Evolutionary conservation across 2,888 invertebrate genomes (phyloP).

Genomic region (Melikaiella ostensackeni): DNA sequence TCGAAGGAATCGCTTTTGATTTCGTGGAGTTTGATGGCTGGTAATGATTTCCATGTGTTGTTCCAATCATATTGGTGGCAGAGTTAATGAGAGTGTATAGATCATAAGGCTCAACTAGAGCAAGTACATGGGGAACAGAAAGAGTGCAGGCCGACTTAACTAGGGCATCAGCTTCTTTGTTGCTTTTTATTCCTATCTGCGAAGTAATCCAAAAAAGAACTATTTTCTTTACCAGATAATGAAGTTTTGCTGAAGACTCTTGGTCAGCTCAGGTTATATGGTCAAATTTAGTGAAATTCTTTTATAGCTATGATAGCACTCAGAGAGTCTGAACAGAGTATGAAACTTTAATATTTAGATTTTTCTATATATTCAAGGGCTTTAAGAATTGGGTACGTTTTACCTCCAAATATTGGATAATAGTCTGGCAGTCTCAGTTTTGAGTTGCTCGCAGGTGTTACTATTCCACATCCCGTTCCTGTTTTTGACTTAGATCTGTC

Average conservation of each 20-base stretch:
- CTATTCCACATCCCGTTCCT: slow-evolving; percentile 4
- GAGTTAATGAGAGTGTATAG: neutral
- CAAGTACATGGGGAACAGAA: neutral
- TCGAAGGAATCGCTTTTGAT: slow-evolving; percentile 9
- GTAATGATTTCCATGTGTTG: neutral
- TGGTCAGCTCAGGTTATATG: neutral
- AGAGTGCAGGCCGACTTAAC: neutral
- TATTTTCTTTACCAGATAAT: neutral
- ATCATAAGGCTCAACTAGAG: neutral
- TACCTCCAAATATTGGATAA: neutral
- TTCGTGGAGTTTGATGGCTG: slow-evolving; percentile 17
- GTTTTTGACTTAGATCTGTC: neutral
- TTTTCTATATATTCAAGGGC: neutral
- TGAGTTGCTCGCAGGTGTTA: neutral
- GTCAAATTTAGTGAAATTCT: neutral
- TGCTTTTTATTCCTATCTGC: neutral
- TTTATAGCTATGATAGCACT: neutral
- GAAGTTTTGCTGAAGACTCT: neutral
- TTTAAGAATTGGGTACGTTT: slow-evolving; percentile 18
- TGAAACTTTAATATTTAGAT: neutral
- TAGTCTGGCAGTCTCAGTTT: neutral
- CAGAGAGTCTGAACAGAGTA: neutral
- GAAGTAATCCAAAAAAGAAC: too few species aligned
- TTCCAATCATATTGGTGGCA: neutral
- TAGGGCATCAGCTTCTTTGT: neutral